Evolutionary conservation across 2,888 invertebrate species (phyloP).

Genomic region (Cephus rjabovi): DNA sequence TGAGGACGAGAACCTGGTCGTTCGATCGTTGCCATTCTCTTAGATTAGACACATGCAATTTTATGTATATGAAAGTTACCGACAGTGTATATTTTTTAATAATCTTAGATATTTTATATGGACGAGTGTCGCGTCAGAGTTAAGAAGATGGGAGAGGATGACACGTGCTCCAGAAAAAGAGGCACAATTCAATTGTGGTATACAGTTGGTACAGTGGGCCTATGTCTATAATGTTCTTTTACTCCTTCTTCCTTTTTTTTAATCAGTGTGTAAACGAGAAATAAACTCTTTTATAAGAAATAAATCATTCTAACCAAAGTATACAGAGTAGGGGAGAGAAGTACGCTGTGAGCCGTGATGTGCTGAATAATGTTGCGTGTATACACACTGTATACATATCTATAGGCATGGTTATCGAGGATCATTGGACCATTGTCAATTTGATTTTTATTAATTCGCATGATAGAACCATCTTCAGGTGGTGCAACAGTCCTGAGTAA

Average conservation of each 20-base stretch:
- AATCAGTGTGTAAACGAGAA: constrained; percentile 28
- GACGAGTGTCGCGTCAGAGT: constrained; percentile 5
- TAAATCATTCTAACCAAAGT: constrained; percentile 55
- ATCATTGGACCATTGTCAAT: no score
- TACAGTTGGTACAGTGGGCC: neutral
- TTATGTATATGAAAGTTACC: constrained; percentile 63
- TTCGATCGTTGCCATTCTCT: constrained; percentile 56
- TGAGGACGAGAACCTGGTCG: constrained; percentile 54
- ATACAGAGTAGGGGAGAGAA: constrained; percentile 39
- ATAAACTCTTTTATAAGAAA: constrained; percentile 22
- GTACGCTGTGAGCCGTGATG: constrained; percentile 13
- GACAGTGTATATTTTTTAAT: constrained; percentile 63
- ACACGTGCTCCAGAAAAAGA: constrained; percentile 4
- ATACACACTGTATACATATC: constrained; percentile 23
- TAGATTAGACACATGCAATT: constrained; percentile 55
- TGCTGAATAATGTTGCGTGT: constrained; percentile 7
- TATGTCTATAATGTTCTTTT: neutral
- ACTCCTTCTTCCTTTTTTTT: constrained; percentile 24
- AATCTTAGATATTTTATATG: constrained; percentile 54
- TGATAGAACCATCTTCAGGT: no score
- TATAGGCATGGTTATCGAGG: constrained; percentile 27
- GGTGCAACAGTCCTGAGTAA: no score
- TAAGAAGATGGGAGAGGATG: constrained; percentile 1
- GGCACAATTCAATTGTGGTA: neutral
- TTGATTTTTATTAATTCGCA: no score